A percentile compares a stretch with the other conserved stretches of the same genome.
Conservation (phyloP, 1,140 invertebrate genomes). For the Reticulitermes speratus region DNA sequence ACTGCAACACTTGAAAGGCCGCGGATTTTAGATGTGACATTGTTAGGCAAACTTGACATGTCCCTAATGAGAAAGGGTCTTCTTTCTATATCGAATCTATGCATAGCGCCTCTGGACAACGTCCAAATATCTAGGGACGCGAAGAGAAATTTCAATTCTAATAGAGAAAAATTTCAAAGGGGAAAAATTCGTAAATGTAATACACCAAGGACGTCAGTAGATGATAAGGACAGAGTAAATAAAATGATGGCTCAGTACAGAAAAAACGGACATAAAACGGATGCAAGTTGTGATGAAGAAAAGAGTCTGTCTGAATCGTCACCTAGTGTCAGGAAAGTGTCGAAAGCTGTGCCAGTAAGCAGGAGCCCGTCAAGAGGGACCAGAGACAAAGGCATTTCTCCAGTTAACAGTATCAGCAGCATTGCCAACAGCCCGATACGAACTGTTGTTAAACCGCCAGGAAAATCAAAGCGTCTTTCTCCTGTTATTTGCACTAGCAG, state of each 20-base stretch:
- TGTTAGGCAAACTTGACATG: slow-evolving; percentile 60
- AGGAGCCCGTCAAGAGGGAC: background rate
- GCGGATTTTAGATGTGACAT: slow-evolving; percentile 53
- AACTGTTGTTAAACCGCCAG: background rate
- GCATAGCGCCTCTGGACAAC: slow-evolving; percentile 6
- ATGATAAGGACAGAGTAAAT: background rate
- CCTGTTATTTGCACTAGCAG: background rate
- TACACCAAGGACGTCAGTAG: background rate
- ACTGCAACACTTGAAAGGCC: slow-evolving; percentile 60
- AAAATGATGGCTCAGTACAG: background rate
- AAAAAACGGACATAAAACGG: background rate
- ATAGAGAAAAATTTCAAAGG: background rate
- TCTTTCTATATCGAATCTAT: slow-evolving; percentile 38
- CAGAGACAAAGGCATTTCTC: background rate
- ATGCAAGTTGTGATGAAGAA: background rate
- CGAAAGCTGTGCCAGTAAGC: background rate
- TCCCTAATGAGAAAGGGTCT: slow-evolving; percentile 42
- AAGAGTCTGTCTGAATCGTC: background rate
- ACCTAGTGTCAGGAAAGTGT: background rate
- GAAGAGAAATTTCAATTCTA: too few relatives aligned
- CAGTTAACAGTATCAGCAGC: background rate
- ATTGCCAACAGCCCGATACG: background rate
- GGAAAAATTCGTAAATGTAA: background rate
- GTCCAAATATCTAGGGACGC: background rate
- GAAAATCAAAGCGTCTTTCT: background rate